Evolutionary conservation across 1,140 invertebrate genomes (phyloP).

Genomic region (Leptopilina clavipes): DNA sequence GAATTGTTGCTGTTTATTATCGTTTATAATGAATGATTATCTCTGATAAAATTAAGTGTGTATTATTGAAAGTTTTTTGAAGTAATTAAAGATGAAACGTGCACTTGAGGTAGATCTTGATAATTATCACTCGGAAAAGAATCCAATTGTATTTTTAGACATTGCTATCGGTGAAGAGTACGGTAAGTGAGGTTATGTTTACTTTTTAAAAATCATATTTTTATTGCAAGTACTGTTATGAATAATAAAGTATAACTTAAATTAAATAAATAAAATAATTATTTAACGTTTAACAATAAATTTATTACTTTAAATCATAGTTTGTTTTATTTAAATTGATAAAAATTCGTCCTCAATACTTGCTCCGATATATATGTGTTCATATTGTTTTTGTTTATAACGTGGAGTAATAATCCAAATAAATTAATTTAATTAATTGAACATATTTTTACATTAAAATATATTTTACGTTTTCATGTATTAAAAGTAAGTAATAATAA

Average conservation of each 20-base stretch:
- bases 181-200: conserved; percentile 65
- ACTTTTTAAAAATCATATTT: conserved; percentile 33
- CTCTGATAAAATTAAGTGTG: not conserved
- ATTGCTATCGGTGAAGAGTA: conserved; percentile 79
- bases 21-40: not conserved
- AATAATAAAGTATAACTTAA: too few relatives aligned
- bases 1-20: not conserved
- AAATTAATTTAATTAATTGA: not conserved
- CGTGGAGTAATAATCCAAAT: too few relatives aligned
- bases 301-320: too few relatives aligned
- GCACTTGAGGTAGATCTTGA: conserved; percentile 31
- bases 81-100: conserved; percentile 49
- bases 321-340: not conserved
- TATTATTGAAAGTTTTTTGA: not conserved
- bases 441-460: too few relatives aligned
- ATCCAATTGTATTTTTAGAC: conserved; percentile 82
- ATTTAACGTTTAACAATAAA: conserved; percentile 11
- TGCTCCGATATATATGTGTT: not conserved
- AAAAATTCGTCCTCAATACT: not conserved
- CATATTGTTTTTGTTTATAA: too few relatives aligned
- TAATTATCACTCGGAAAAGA: conserved; percentile 51
- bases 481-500: too few relatives aligned
- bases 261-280: too few relatives aligned
- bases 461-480: too few relatives aligned
- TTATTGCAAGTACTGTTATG: conserved; percentile 26